A percentile compares a stretch with the other conserved stretches of the same genome.
phyloP scores from a whole-genome alignment of 2,113 vertebrate species.

The Tychaedon coryphoeus region DNA sequence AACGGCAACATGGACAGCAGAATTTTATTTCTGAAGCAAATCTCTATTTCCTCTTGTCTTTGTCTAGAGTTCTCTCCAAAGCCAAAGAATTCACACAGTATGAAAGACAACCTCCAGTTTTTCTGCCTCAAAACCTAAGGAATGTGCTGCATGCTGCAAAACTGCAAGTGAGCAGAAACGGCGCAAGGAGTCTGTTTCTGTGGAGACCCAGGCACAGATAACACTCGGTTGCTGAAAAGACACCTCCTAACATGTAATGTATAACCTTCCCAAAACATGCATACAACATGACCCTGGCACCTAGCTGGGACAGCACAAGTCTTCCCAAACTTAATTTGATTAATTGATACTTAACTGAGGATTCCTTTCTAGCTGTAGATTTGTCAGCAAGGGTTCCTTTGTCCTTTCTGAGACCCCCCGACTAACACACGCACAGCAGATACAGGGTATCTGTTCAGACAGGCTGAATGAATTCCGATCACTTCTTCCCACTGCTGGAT shows the following conservation, averaged over 20 bases:
- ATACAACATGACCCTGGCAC: not conserved
- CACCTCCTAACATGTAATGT: not conserved
- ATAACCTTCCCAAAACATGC: not conserved
- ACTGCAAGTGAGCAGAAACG: not conserved
- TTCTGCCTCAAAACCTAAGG: slow-evolving; percentile 3
- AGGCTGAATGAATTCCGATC: not conserved
- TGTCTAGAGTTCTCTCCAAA: not conserved
- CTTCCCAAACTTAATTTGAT: not conserved
- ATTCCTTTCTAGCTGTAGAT: not conserved
- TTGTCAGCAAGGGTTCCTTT: not conserved
- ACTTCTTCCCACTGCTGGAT: not conserved
- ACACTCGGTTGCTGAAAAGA: not conserved
- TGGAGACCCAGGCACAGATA: not conserved
- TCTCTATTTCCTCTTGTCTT: not conserved
- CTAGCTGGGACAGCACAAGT: not conserved
- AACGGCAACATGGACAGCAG: not conserved
- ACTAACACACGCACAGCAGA: not conserved
- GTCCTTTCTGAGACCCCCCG: not conserved
- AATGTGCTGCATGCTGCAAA: not conserved
- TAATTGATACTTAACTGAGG: not conserved
- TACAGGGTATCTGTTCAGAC: not conserved
- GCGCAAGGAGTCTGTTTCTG: not conserved
- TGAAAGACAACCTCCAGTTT: not conserved
- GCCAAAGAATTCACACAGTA: not conserved
- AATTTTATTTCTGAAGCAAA: not conserved